Percentiles rank a stretch among this genome's conserved stretches.
Evolutionary conservation across 2,113 vertebrate species (phyloP).

Genomic region (Tachysurus fulvidraco): DNA sequence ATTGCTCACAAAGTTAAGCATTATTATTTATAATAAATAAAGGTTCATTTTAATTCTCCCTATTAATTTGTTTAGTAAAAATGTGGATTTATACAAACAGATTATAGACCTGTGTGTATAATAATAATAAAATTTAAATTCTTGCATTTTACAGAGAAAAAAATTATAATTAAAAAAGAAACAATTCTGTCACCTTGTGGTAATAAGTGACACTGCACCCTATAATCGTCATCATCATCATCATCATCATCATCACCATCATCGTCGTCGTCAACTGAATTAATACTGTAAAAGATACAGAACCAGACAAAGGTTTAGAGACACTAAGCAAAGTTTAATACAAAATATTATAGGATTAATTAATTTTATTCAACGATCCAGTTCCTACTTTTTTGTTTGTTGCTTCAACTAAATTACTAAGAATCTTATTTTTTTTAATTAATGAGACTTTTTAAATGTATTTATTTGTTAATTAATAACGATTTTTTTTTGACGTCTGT

Average conservation of each 20-base stretch:
- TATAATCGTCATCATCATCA: background rate
- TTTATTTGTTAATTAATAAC: background rate
- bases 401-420: background rate
- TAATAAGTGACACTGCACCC: background rate
- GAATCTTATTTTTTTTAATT: background rate
- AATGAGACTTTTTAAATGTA: background rate
- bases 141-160: background rate
- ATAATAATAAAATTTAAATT: background rate
- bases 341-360: background rate
- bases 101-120: no score
- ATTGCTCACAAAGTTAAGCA: background rate
- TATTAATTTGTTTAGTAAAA: background rate
- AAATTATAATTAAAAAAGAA: background rate
- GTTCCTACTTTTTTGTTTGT: background rate
- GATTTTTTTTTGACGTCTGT: background rate
- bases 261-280: background rate
- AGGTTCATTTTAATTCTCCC: background rate
- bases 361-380: background rate
- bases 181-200: constrained; percentile 47
- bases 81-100: background rate
- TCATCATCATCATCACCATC: background rate
- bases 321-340: background rate
- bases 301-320: background rate
- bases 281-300: background rate
- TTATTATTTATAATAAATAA: background rate